Conservation (phyloP, 2,797 vertebrate genomes). For the Chrysocyon brachyurus region DNA sequence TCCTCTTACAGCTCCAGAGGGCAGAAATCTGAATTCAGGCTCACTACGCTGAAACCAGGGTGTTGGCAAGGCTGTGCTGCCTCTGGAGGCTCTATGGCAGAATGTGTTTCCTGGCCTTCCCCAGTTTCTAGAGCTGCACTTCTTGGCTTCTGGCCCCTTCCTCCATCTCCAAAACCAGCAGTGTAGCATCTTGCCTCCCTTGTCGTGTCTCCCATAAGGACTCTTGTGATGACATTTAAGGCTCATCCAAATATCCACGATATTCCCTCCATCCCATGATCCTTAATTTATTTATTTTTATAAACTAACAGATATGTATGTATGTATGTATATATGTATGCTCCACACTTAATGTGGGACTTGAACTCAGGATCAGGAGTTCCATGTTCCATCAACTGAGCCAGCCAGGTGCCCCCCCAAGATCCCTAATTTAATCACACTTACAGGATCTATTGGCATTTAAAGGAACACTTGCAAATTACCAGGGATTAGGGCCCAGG, state of each 20-base stretch:
- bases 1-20: neutral
- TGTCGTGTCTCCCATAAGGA: neutral
- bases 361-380: neutral
- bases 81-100: neutral
- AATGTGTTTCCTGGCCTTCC: neutral
- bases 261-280: neutral
- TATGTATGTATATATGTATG: neutral
- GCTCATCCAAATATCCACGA: neutral
- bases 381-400: neutral
- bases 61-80: accelerated
- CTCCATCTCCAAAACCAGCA: neutral
- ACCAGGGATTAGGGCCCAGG: neutral
- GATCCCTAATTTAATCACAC: neutral
- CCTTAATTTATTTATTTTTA: neutral
- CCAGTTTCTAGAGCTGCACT: neutral
- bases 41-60: neutral
- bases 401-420: neutral
- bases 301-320: neutral
- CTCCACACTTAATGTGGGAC: neutral
- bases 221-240: neutral
- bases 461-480: neutral
- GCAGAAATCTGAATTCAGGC: neutral
- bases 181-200: neutral
- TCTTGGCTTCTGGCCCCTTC: neutral
- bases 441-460: neutral